A percentile compares a stretch with the other conserved stretches of the same genome.
phyloP scores from a whole-genome alignment of 1,140 invertebrate species.

The Megathymus violae region DNA sequence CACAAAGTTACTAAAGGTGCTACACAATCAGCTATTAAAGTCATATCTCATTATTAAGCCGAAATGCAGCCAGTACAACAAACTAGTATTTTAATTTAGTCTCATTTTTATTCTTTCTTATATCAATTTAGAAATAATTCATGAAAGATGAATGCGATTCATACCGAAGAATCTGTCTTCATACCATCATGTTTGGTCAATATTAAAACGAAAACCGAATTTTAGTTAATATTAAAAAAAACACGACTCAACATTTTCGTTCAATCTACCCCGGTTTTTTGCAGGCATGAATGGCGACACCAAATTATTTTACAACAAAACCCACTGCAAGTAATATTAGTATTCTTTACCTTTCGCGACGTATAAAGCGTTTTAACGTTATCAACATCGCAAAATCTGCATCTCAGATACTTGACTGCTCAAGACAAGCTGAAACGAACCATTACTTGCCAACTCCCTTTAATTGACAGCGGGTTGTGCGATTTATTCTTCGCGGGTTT shows the following conservation, averaged over 20 bases:
- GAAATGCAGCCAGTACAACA: no score
- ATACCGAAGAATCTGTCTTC: no score
- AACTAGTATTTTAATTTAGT: no score
- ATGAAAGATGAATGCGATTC: no score
- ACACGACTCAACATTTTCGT: neutral
- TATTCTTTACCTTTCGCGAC: conserved; percentile 23
- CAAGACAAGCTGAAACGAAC: conserved; percentile 47
- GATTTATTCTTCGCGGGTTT: conserved; percentile 53
- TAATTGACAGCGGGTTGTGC: conserved; percentile 64
- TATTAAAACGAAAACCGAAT: neutral
- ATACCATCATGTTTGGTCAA: no score
- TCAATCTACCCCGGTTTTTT: neutral
- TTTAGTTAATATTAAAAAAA: neutral
- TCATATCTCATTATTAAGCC: no score
- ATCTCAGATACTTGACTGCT: conserved; percentile 47
- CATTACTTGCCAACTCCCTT: conserved; percentile 46
- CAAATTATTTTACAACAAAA: conserved; percentile 33
- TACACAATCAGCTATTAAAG: no score
- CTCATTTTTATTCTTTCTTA: no score
- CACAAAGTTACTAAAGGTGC: no score
- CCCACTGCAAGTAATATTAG: conserved; percentile 4
- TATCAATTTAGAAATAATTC: no score
- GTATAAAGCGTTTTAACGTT: conserved; percentile 35
- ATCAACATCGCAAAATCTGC: conserved; percentile 51
- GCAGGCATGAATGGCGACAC: conserved; percentile 16